Base-by-base conservation (phyloP, 2,888 invertebrate species). In the Caenorhabditis sinica region DNA sequence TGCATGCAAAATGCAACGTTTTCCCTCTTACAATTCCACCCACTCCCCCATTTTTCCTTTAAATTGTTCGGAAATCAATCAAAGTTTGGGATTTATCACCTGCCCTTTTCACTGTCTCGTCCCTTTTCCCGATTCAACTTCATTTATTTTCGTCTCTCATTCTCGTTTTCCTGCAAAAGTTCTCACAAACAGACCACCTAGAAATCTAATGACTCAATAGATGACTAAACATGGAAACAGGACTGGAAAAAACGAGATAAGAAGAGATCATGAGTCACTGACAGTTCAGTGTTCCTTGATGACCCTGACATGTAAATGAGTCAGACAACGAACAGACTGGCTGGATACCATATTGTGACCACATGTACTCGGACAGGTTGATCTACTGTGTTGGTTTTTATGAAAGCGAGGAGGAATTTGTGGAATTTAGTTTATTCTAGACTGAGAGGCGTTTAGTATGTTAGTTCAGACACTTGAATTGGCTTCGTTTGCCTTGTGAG, bases 291-390 rank as follows among this genome's bases (percentile, higher is more conserved):
- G 51, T 33, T 71, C 60, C 25, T 20, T 17, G 28, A 58, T 74
- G 74, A 74, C 63, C 74, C 63, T 65, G 74, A 74, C 49, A 17
- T 73, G 60, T 51, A 51, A 49, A 49, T 63, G 74, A 63, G 65
- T 74, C 63, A 74, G 61, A 20, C 5, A 56, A 43, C 25, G 43
- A 66, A 66, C 45, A 25, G 43, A 60, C 15, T 40, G 40, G 2
- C 5, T 6, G 58, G 45, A 53, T 63, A 40, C 63, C 74, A 65
- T 65, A 30, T 63, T 61, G 73, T 63, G 73, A 36, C 73, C 73
- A 73, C 61, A 73, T 73, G 73, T 36, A n/a, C 49, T 36, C n/a
- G 36, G 23, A 63, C 73, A 61, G 49, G 33, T 53, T 65, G 63
- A 63, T 51, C 30, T 45, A 33, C 60, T 25, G 45, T 33, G 25